Base-by-base conservation (phyloP, 2,797 vertebrate species). In the Sparus aurata region DNA sequence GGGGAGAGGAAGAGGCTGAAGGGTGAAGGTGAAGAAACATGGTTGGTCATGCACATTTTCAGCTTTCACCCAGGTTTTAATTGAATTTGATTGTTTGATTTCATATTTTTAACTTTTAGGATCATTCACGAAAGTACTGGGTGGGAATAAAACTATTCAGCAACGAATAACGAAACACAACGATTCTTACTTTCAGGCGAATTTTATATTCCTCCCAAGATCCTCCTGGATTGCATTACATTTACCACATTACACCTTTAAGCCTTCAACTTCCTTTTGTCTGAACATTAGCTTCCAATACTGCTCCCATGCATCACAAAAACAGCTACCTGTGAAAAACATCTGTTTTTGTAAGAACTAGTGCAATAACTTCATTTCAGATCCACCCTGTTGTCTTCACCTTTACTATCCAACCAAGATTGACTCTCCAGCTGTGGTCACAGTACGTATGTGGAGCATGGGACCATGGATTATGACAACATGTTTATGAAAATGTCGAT, bases 401-500 rank as follows among this genome's bases (percentile, higher is more conserved):
- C 5, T 52, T 47, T 66, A 43, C 65, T 15, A 1, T 27, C 17
- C 4, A 59, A 45, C 3, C 5, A 30, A 3, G 25, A 38, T 65
- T 25, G 49, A 65, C 17, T 53, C 53, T 34, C 3, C 23, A 71
- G 60, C 18, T 25, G 18, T 70, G 30, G 52, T 52, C 66, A 62
- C 15, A 7, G 9, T 18, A 6, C 3, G 5, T 23, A 69, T 62
- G 20, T 46, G 49, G 25, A 46, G n/a, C 30, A 60, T 67, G 22
- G 52, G 62, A 54, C 10, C 41, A 25, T 9, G 16, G 30, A 64
- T 22, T 5, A 22, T 38, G 8, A 49, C 10, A 62, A 46, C 16
- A 20, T 41, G 10, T 66, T 38, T 11, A 49, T 27, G 9, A 61
- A 25, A 11, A n/a, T 45, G 3, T 13, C n/a, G n/a, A 65, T 25